Percentiles rank a stretch among this genome's conserved stretches.
Conservation (phyloP, 2,888 invertebrate species). For the Drosophila cracens region DNA sequence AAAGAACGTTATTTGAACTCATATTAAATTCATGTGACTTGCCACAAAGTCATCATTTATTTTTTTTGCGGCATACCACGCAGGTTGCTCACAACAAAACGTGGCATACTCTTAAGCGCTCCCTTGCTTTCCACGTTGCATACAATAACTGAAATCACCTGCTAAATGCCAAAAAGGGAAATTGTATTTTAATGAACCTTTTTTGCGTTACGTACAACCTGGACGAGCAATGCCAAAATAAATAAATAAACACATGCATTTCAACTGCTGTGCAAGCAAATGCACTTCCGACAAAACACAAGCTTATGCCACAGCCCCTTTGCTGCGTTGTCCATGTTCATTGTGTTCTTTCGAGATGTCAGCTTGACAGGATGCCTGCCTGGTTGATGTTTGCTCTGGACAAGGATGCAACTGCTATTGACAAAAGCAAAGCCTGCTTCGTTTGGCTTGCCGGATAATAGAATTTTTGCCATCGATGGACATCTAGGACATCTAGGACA, state of each 20-base stretch:
- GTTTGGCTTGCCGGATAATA: conserved; percentile 19
- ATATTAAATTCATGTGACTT: conserved; percentile 45
- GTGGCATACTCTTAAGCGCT: conserved; percentile 35
- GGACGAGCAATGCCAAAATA: conserved; percentile 8
- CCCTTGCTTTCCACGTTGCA: not conserved
- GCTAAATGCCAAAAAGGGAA: conserved; percentile 50
- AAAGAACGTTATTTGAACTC: conserved; percentile 36
- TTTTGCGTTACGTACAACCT: conserved; percentile 11
- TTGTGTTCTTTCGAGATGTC: conserved; percentile 16
- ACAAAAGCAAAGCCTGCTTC: conserved; percentile 27
- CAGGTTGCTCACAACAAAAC: conserved; percentile 26
- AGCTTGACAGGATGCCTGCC: conserved; percentile 10
- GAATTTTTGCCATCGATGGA: conserved; percentile 32
- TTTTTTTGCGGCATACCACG: not conserved
- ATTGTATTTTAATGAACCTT: conserved; percentile 60
- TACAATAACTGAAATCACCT: conserved; percentile 41
- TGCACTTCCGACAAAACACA: conserved; percentile 42
- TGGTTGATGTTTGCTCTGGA: conserved; percentile 31
- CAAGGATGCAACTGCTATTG: conserved; percentile 28
- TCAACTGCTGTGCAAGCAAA: conserved; percentile 35
- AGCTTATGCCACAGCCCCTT: conserved; percentile 12
- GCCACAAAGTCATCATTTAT: conserved; percentile 42
- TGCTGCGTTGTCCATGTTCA: not conserved
- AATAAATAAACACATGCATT: conserved; percentile 41
- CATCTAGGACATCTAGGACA: too few relatives aligned